Conservation (phyloP, 2,888 invertebrate species). For the Aelia acuminata region DNA sequence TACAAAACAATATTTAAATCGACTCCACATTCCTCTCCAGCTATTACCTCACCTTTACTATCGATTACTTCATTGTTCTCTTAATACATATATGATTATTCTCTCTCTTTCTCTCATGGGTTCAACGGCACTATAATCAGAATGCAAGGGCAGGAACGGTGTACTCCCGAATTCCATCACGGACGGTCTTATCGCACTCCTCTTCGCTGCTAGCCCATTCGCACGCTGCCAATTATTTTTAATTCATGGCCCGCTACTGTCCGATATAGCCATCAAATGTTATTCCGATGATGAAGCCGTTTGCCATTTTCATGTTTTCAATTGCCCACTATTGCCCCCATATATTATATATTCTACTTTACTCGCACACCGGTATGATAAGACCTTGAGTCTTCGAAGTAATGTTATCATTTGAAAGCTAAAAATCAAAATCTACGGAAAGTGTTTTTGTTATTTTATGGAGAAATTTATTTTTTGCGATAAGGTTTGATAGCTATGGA, state of each 20-base stretch:
- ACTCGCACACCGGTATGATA: no score
- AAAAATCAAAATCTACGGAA: no score
- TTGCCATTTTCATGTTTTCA: background rate
- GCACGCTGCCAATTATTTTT: constrained; percentile 24
- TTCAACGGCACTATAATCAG: constrained; percentile 20
- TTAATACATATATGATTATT: background rate
- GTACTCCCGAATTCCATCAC: constrained; percentile 27
- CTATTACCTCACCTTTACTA: background rate
- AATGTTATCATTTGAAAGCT: no score
- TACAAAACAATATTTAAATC: no score
- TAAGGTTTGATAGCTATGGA: background rate
- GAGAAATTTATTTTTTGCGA: no score
- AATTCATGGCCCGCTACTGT: background rate
- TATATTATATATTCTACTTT: background rate
- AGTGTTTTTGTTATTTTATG: no score
- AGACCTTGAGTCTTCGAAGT: background rate
- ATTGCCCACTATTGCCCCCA: background rate
- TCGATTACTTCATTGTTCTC: background rate
- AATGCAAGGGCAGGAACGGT: background rate
- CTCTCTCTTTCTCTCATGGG: background rate
- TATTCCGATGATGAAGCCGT: background rate
- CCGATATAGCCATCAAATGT: background rate
- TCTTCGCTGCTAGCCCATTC: constrained; percentile 3
- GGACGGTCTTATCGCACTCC: background rate
- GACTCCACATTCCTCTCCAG: background rate